phyloP scores from a whole-genome alignment of 2,797 vertebrate genomes.

The Clamator glandarius region DNA sequence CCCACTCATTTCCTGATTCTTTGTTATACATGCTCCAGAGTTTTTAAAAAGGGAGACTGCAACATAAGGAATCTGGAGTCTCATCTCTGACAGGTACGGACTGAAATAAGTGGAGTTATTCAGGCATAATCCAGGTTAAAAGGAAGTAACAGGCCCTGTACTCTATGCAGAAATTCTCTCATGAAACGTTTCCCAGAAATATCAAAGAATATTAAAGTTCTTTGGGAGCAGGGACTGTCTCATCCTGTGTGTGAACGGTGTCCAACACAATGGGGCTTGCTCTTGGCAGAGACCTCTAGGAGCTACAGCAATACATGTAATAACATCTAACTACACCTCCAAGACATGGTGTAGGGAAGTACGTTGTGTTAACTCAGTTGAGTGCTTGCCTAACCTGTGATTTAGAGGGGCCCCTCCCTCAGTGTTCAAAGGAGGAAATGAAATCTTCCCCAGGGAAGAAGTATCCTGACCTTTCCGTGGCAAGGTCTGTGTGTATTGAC shows the following conservation, averaged over 20 bases:
- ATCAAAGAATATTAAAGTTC: conserved; percentile 62
- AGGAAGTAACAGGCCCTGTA: background rate
- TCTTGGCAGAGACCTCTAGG: conserved; percentile 60
- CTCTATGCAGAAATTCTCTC: conserved; percentile 13
- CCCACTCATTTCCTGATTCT: conserved; percentile 33
- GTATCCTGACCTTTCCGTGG: background rate
- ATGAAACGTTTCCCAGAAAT: conserved; percentile 45
- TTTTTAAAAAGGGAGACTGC: background rate
- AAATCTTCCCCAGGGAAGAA: conserved; percentile 66
- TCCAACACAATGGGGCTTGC: conserved; percentile 57
- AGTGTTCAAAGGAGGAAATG: conserved; percentile 53
- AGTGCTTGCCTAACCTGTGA: conserved; percentile 64
- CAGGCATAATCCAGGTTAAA: conserved; percentile 10
- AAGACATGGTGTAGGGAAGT: conserved; percentile 56
- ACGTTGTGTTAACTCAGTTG: conserved; percentile 23
- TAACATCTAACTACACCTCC: conserved; percentile 61
- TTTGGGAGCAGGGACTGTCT: conserved; percentile 62
- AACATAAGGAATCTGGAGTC: background rate
- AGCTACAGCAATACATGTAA: conserved; percentile 53
- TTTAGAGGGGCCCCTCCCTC: conserved; percentile 65
- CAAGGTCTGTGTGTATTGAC: background rate
- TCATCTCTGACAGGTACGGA: background rate
- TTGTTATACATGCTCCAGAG: background rate
- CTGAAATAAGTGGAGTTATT: background rate
- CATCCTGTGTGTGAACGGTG: conserved; percentile 35